Evolutionary conservation across 2,797 vertebrate genomes (phyloP).

Genomic region (Syngnathus rostellatus): DNA sequence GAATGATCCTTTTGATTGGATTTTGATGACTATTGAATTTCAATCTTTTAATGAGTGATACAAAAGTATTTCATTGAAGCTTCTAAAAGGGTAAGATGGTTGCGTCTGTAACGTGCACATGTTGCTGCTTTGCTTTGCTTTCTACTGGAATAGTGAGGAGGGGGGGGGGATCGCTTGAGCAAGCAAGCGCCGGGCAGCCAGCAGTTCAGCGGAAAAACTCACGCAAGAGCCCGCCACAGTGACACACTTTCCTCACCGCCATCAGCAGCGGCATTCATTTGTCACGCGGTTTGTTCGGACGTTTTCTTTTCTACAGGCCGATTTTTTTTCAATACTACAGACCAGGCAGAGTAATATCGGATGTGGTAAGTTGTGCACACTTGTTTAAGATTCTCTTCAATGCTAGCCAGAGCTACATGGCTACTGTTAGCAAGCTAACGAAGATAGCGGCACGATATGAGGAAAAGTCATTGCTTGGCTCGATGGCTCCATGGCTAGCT

Average conservation of each 20-base stretch:
- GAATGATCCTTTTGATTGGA: background rate
- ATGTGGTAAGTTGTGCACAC: slow-evolving; percentile 80
- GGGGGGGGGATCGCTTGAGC: slow-evolving; percentile 60
- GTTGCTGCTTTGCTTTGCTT: slow-evolving; percentile 73
- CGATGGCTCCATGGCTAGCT: slow-evolving; percentile 60
- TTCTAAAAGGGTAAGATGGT: slow-evolving; percentile 28
- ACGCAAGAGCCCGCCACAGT: slow-evolving; percentile 60
- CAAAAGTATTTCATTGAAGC: background rate
- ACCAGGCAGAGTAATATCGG: slow-evolving; percentile 78
- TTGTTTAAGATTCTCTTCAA: slow-evolving; percentile 54
- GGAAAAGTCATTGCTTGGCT: slow-evolving; percentile 63
- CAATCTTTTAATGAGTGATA: background rate
- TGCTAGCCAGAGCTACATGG: slow-evolving; percentile 57
- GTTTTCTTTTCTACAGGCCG: slow-evolving; percentile 48
- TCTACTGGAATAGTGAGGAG: slow-evolving; percentile 57
- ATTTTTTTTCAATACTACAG: slow-evolving; percentile 67
- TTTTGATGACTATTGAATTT: rapidly evolving
- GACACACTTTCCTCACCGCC: slow-evolving; percentile 52
- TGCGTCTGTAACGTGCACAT: slow-evolving; percentile 70
- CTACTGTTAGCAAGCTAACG: slow-evolving; percentile 59
- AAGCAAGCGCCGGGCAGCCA: slow-evolving; percentile 66
- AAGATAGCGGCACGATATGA: slow-evolving; percentile 44
- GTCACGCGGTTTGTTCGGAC: slow-evolving; percentile 40
- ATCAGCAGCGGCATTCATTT: slow-evolving; percentile 38
- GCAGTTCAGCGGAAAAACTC: slow-evolving; percentile 64